Percentiles rank a stretch among this genome's conserved stretches.
These are phyloP conservation scores for Rhinopithecus roxellana DNA, from an alignment of 2,113 vertebrate species.

Conservation along the genomic window DNA sequence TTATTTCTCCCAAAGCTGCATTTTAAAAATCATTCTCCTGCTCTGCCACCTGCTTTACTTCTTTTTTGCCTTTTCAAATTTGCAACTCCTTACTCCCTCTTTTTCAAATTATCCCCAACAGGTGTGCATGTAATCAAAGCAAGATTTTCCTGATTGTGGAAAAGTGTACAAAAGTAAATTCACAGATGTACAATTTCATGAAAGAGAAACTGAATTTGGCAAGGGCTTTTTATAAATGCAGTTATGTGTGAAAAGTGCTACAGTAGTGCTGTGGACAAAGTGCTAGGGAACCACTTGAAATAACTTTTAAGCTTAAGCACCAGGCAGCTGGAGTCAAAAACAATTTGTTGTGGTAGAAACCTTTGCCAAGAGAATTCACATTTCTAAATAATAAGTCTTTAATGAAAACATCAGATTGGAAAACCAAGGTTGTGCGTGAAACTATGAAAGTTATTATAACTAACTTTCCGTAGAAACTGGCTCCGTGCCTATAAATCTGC, in stretches of 20 bases:
- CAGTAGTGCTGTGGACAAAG: conserved; percentile 39
- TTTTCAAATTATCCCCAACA: conserved; percentile 66
- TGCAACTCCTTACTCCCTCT: not conserved
- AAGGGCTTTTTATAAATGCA: conserved; percentile 56
- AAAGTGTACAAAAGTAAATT: conserved; percentile 58
- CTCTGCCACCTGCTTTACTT: conserved; percentile 71
- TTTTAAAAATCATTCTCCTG: conserved; percentile 57
- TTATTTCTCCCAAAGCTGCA: conserved; percentile 33
- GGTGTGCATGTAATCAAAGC: conserved; percentile 73
- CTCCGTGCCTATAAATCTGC: not conserved
- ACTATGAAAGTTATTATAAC: conserved; percentile 13
- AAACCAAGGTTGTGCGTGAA: not conserved
- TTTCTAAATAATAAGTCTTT: conserved; percentile 17
- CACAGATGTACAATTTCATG: conserved; percentile 52
- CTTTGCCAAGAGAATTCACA: conserved; percentile 45
- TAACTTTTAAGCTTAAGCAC: conserved; percentile 33
- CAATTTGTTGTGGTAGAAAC: not conserved
- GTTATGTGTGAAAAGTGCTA: conserved; percentile 54
- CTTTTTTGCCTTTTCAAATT: conserved; percentile 49
- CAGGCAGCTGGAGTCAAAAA: conserved; percentile 54
- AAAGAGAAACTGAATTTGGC: conserved; percentile 48
- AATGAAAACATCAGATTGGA: not conserved
- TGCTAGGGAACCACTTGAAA: conserved; percentile 57
- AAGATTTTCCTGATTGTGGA: conserved; percentile 62
- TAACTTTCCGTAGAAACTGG: conserved; percentile 27